Percentiles rank a stretch among this genome's conserved stretches.
These are phyloP conservation scores for Typhlomys cinereus DNA, from an alignment of 2,113 vertebrate species.

Conservation along the genomic window DNA sequence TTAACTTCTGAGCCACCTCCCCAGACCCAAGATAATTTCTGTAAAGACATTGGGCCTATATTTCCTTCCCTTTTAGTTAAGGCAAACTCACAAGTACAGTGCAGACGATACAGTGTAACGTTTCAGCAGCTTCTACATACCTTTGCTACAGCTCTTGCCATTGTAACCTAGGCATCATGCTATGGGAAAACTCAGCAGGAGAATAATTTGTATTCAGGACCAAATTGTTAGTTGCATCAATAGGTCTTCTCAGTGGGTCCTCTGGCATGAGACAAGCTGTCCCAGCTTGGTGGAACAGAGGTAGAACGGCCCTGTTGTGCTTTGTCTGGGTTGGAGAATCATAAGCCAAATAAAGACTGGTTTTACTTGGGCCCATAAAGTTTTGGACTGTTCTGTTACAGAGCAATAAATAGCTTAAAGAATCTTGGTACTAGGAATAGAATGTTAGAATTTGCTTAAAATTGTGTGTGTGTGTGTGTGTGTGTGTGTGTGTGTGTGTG, in stretches of 20 bases:
- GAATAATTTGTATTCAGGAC: neutral
- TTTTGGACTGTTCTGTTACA: neutral
- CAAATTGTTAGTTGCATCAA: neutral
- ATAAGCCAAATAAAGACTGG: neutral
- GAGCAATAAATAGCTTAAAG: neutral
- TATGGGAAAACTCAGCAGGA: neutral
- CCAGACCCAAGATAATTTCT: too few relatives aligned
- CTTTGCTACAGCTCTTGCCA: neutral
- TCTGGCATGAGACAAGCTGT: neutral
- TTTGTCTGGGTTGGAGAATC: neutral
- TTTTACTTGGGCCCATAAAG: neutral
- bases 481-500: too few relatives aligned
- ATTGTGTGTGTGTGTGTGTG: too few relatives aligned
- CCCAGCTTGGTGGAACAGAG: neutral
- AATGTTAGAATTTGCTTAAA: too few relatives aligned
- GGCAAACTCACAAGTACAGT: neutral
- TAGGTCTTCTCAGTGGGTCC: neutral
- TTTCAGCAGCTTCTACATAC: neutral
- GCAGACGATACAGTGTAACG: neutral
- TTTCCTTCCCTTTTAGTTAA: neutral
- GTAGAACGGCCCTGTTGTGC: neutral
- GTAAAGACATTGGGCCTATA: too few relatives aligned
- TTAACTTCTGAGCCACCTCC: too few relatives aligned
- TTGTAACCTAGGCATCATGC: neutral
- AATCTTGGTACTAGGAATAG: too few relatives aligned